phyloP scores from a whole-genome alignment of 1,140 invertebrate genomes.

The Neomicropteryx cornuta region DNA sequence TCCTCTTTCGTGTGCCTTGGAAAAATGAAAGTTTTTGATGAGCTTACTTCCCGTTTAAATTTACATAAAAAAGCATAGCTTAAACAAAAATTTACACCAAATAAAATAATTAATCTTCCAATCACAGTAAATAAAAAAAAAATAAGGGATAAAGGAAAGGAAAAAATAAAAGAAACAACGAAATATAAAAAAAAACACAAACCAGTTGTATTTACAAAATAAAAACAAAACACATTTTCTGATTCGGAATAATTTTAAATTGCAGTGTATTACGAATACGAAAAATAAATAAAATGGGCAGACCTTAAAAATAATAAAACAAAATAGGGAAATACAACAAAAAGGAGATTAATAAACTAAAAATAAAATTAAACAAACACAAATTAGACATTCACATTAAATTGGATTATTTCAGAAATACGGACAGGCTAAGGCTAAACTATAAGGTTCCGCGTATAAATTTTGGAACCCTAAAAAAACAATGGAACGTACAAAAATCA shows the following conservation, averaged over 20 bases:
- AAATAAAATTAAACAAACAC: slow-evolving; percentile 10
- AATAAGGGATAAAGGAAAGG: slow-evolving; percentile 19
- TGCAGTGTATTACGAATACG: too few species aligned
- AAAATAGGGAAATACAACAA: too few species aligned
- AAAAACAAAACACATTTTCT: slow-evolving; percentile 7
- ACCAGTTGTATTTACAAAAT: slow-evolving; percentile 4
- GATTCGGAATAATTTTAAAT: too few species aligned
- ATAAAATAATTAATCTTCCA: slow-evolving; percentile 7
- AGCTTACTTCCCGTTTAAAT: too few species aligned
- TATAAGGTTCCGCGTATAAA: too few species aligned
- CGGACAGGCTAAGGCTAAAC: slow-evolving; percentile 8
- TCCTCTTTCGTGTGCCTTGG: too few species aligned
- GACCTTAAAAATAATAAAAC: too few species aligned
- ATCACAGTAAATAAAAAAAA: slow-evolving; percentile 15
- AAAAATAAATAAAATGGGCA: too few species aligned
- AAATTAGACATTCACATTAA: slow-evolving; percentile 1
- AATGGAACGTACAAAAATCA: slow-evolving; percentile 9
- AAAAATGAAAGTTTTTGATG: too few species aligned
- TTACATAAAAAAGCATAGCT: slow-evolving; percentile 22
- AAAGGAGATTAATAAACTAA: too few species aligned
- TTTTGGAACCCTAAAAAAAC: too few species aligned
- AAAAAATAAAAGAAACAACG: slow-evolving; percentile 23
- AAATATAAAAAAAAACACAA: slow-evolving; percentile 5
- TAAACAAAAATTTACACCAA: slow-evolving; percentile 5
- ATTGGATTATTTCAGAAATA: slow-evolving; percentile 5